phyloP scores from a whole-genome alignment of 2,113 vertebrate species.

The Pteronura brasiliensis region DNA sequence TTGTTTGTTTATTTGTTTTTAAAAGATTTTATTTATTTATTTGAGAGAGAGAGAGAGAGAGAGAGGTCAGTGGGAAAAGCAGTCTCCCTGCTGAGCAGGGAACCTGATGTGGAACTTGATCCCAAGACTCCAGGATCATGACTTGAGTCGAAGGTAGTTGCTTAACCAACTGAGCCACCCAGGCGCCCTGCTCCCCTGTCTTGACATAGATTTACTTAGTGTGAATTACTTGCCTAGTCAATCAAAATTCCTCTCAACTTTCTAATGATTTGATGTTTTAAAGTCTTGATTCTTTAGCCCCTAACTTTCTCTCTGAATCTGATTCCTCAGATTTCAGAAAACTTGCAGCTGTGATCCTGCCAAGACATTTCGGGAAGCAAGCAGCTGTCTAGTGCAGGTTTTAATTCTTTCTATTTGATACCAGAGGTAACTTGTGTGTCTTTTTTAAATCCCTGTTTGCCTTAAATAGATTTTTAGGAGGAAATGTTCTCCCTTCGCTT shows the following conservation, averaged over 20 bases:
- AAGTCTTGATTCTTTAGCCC: background rate
- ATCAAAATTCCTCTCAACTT: background rate
- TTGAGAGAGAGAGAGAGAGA: no score
- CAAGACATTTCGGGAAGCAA: background rate
- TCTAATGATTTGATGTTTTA: background rate
- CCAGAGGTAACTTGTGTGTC: background rate
- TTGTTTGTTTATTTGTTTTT: no score
- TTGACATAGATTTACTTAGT: background rate
- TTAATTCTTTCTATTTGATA: conserved; percentile 23
- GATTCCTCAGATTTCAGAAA: conserved; percentile 9
- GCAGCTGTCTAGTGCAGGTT: conserved; percentile 25
- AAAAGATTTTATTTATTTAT: no score
- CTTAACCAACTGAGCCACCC: no score
- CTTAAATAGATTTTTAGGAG: conserved; percentile 22
- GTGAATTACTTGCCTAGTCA: background rate
- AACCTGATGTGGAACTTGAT: no score
- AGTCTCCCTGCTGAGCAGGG: no score
- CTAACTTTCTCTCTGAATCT: background rate
- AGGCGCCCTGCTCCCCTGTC: background rate
- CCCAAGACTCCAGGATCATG: no score
- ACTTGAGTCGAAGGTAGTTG: no score
- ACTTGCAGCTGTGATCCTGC: background rate
- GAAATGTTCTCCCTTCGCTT: background rate
- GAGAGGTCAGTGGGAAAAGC: no score
- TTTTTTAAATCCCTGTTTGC: background rate